phyloP scores from a whole-genome alignment of 2,888 invertebrate species.

The Aphodius sticticus region DNA sequence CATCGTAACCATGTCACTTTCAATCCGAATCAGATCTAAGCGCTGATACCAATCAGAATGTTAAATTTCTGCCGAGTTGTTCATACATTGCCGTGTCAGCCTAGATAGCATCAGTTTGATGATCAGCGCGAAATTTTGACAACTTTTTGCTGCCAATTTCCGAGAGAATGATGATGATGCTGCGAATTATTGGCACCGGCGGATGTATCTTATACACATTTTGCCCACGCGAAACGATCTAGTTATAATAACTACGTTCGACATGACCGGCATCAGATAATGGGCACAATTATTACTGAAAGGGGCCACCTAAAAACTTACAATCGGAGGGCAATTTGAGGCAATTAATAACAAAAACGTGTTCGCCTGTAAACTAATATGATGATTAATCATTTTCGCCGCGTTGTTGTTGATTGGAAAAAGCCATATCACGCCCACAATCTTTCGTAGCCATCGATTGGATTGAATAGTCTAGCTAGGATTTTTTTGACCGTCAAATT shows the following conservation, averaged over 20 bases:
- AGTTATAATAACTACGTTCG: neutral
- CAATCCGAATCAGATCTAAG: neutral
- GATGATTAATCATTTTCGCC: neutral
- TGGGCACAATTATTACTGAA: neutral
- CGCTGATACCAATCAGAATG: neutral
- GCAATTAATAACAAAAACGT: constrained; percentile 4
- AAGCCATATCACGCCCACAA: neutral
- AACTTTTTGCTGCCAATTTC: neutral
- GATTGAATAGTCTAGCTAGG: neutral
- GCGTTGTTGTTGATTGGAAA: neutral
- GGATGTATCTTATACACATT: neutral
- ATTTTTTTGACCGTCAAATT: neutral
- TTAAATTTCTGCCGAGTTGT: constrained; percentile 4
- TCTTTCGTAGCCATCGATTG: neutral
- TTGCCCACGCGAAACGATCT: neutral
- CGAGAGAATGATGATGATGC: neutral
- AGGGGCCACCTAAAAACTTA: neutral
- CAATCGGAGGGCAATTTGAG: neutral
- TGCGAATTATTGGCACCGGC: neutral
- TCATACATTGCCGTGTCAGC: neutral
- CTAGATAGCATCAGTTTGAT: neutral
- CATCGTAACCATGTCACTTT: neutral
- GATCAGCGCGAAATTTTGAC: neutral
- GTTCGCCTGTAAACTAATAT: neutral
- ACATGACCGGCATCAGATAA: neutral